Percentiles rank a stretch among this genome's conserved stretches.
These are phyloP conservation scores for Neoarius graeffei DNA, from an alignment of 2,113 vertebrate species.

Conservation along the genomic window DNA sequence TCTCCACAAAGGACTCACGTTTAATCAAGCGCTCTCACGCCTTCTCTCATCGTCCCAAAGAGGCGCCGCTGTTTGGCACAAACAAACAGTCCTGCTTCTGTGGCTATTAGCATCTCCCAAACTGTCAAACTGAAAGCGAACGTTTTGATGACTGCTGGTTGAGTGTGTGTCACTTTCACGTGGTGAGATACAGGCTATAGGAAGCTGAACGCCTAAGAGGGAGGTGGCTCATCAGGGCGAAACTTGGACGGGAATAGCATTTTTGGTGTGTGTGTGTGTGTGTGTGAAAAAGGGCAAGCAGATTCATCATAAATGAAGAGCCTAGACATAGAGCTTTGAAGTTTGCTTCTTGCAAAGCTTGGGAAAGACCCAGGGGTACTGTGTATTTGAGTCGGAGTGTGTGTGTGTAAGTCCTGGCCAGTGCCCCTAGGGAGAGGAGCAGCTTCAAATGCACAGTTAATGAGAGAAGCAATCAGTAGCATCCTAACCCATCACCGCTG, in stretches of 20 bases:
- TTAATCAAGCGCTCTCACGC: conserved; percentile 24
- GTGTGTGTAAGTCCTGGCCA: conserved; percentile 27
- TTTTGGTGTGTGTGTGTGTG: conserved; percentile 15
- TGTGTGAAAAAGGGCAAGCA: conserved; percentile 28
- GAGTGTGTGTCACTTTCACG: neutral
- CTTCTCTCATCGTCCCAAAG: neutral
- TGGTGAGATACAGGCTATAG: neutral
- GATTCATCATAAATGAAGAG: conserved; percentile 35
- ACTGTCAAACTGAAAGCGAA: neutral
- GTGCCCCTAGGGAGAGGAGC: conserved; percentile 41
- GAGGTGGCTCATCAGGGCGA: neutral
- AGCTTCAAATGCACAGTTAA: conserved; percentile 58
- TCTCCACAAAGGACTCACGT: conserved; percentile 35
- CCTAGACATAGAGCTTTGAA: conserved; percentile 53
- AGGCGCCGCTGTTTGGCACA: conserved; percentile 21
- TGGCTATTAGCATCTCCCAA: neutral
- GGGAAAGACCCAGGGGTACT: conserved; percentile 43
- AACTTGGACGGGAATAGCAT: conserved; percentile 8
- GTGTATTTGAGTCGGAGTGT: neutral
- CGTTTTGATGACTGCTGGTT: neutral
- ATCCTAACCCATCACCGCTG: conserved; percentile 45
- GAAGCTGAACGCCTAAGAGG: neutral
- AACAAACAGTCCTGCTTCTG: conserved; percentile 8
- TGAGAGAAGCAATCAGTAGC: conserved; percentile 57
- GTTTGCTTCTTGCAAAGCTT: conserved; percentile 53